Percentiles rank a stretch among this genome's conserved stretches.
Conservation (phyloP, 53 echinoderm and acorn worm species). For the Actinopyga echinites region DNA sequence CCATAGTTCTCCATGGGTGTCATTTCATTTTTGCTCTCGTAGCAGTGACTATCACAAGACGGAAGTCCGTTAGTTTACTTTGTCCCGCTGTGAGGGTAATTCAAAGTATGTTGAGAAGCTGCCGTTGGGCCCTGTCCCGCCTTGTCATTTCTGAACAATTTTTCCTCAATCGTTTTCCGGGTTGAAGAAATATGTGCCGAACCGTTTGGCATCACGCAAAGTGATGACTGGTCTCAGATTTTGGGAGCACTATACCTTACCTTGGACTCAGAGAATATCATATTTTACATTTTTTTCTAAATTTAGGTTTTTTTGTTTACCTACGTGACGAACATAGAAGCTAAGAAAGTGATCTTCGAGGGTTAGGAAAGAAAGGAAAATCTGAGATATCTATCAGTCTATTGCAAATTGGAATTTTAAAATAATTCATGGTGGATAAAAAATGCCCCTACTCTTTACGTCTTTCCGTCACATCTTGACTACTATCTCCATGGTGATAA, state of each 20-base stretch:
- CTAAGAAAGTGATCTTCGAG: not conserved
- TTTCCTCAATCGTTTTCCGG: too few relatives aligned
- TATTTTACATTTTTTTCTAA: not conserved
- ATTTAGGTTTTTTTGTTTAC: not conserved
- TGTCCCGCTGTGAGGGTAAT: slow-evolving; percentile 26
- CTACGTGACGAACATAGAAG: slow-evolving; percentile 21
- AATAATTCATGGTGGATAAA: too few relatives aligned
- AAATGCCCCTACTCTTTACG: too few relatives aligned
- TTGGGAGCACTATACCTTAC: too few relatives aligned
- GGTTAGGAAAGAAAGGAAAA: not conserved
- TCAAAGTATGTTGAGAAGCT: not conserved
- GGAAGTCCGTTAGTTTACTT: slow-evolving; percentile 11
- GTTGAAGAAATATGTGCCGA: too few relatives aligned
- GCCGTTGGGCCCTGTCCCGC: not conserved
- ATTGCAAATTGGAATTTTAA: too few relatives aligned
- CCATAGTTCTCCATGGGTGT: slow-evolving; percentile 16
- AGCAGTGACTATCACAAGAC: not conserved
- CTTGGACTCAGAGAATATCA: too few relatives aligned
- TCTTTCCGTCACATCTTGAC: not conserved
- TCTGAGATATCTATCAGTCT: too few relatives aligned
- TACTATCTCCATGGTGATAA: not conserved
- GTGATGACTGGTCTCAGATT: too few relatives aligned
- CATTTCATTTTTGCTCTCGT: not conserved
- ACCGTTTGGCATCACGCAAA: too few relatives aligned
- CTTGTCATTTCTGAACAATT: too few relatives aligned